A percentile compares a stretch with the other conserved stretches of the same genome.
phyloP scores from a whole-genome alignment of 2,113 vertebrate species.

The Vombatus ursinus region DNA sequence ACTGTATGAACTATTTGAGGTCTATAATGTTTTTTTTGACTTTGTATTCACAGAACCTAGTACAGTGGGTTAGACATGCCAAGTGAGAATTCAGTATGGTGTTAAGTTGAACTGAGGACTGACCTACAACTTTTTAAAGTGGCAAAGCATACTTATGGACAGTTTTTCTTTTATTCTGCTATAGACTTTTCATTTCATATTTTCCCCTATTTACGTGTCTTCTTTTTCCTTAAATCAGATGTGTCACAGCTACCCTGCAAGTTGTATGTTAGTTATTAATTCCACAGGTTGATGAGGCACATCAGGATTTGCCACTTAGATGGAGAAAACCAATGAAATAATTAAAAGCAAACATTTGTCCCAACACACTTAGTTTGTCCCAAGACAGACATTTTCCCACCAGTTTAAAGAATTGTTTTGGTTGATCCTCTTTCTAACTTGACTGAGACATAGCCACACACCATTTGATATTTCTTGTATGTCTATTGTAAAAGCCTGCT shows the following conservation, averaged over 20 bases:
- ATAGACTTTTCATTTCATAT: background rate
- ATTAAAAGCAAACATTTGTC: background rate
- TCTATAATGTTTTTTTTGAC: background rate
- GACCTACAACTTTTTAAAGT: background rate
- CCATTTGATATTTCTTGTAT: background rate
- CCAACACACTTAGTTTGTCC: background rate
- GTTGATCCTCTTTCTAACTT: background rate
- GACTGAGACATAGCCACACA: background rate
- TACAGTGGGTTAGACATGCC: background rate
- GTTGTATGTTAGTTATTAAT: background rate
- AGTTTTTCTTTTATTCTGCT: background rate
- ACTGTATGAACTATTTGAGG: background rate
- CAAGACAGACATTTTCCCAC: background rate
- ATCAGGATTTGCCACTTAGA: background rate
- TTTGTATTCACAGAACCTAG: background rate
- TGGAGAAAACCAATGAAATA: background rate
- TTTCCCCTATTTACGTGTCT: too few relatives aligned
- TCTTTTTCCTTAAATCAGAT: background rate
- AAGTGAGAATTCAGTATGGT: background rate
- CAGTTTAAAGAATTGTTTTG: background rate
- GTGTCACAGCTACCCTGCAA: background rate
- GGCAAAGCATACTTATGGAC: background rate
- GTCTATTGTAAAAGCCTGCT: background rate
- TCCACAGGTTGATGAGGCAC: conserved; percentile 16
- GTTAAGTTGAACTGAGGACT: background rate